Evolutionary conservation across 92 coral and sea anemone species (phyloP).

Genomic region (Parazoanthus darwini): DNA sequence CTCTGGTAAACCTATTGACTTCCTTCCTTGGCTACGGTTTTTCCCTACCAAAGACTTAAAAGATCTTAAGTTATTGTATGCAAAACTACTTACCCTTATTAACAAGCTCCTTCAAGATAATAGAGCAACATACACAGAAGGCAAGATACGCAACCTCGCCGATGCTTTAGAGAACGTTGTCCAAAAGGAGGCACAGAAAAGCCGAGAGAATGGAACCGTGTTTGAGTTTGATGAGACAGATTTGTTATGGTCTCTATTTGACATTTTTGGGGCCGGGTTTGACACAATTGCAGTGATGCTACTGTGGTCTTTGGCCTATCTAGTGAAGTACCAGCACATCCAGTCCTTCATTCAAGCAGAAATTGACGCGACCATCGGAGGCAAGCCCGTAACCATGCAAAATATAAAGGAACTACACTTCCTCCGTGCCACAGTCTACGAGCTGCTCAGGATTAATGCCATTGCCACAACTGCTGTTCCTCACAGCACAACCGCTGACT

Average conservation of each 20-base stretch:
- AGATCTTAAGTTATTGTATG: not conserved
- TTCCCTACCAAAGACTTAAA: slow-evolving; percentile 36
- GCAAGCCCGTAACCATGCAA: slow-evolving; percentile 38
- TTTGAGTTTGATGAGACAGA: slow-evolving; percentile 12
- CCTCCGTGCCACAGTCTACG: slow-evolving; percentile 53
- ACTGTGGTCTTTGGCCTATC: slow-evolving; percentile 48
- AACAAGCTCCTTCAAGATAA: slow-evolving; percentile 20
- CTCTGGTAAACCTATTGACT: slow-evolving; percentile 53
- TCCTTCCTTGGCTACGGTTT: slow-evolving; percentile 54
- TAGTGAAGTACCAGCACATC: slow-evolving; percentile 49
- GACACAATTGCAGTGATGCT: slow-evolving; percentile 57
- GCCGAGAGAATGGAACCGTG: not conserved
- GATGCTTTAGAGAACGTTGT: slow-evolving; percentile 27
- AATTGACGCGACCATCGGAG: slow-evolving; percentile 55
- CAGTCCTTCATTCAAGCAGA: slow-evolving; percentile 55
- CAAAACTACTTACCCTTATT: not conserved
- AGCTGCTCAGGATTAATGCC: slow-evolving; percentile 52
- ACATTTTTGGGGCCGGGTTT: slow-evolving; percentile 57
- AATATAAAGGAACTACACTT: slow-evolving; percentile 46
- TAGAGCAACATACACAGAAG: slow-evolving; percentile 17
- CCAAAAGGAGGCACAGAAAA: slow-evolving; percentile 12
- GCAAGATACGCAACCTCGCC: slow-evolving; percentile 22
- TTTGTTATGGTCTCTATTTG: slow-evolving; percentile 26
- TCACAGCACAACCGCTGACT: slow-evolving; percentile 52
- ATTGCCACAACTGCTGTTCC: slow-evolving; percentile 49